Evolutionary conservation across 2,888 invertebrate species (phyloP).

Genomic region (Drosophila vallismaia): DNA sequence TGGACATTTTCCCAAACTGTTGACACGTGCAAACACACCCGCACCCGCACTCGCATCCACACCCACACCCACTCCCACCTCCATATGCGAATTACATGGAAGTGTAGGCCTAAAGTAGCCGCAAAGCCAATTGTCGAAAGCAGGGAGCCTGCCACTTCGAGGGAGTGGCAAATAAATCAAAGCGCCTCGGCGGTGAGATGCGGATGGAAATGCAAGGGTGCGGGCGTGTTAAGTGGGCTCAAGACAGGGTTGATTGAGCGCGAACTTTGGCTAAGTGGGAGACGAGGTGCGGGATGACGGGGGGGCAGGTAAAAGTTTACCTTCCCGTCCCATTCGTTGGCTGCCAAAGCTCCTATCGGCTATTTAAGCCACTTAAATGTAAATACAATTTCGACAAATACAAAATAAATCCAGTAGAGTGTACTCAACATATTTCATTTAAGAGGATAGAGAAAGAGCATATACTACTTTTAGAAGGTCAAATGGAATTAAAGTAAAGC

Average conservation of each 20-base stretch:
- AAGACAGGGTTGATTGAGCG: conserved; percentile 74
- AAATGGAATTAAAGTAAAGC: neutral
- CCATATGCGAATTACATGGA: conserved; percentile 12
- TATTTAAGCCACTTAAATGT: conserved; percentile 25
- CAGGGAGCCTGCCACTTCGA: conserved; percentile 33
- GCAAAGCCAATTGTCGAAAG: conserved; percentile 74
- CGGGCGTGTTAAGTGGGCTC: conserved; percentile 73
- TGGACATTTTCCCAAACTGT: conserved; percentile 61
- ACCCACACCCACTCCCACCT: neutral
- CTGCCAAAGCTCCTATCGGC: conserved; percentile 15
- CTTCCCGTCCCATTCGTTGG: conserved; percentile 4
- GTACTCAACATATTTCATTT: conserved; percentile 4
- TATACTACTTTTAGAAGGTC: neutral
- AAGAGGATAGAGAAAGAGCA: neutral
- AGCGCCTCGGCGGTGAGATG: conserved; percentile 49
- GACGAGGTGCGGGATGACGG: neutral
- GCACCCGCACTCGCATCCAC: neutral
- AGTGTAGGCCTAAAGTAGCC: conserved; percentile 58
- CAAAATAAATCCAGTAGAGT: conserved; percentile 11
- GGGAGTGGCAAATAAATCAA: conserved; percentile 66
- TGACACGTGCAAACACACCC: conserved; percentile 58
- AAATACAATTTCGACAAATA: conserved; percentile 38
- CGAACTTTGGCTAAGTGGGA: conserved; percentile 53
- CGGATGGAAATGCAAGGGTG: conserved; percentile 43
- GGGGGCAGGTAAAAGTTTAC: no score